phyloP scores from a whole-genome alignment of 2,888 invertebrate species.

The Tetrapedia diversipes region DNA sequence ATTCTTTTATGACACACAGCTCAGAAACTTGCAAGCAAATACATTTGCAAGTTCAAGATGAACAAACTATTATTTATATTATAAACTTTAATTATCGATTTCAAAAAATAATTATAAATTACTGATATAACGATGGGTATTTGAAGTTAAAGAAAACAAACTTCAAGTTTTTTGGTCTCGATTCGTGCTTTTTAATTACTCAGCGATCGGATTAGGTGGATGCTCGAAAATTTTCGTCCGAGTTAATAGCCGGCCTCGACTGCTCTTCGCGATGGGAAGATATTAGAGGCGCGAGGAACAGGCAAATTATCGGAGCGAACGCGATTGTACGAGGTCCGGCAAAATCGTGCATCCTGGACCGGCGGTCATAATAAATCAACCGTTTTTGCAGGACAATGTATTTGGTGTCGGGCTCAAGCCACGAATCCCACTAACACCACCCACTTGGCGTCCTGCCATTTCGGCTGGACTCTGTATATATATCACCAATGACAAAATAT shows the following conservation, averaged over 20 bases:
- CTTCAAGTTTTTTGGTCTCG: neutral
- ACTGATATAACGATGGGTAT: too few species aligned
- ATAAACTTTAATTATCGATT: too few species aligned
- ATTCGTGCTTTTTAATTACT: neutral
- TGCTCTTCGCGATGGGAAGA: constrained; percentile 29
- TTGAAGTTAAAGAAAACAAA: neutral
- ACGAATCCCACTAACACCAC: constrained; percentile 76
- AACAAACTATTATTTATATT: too few species aligned
- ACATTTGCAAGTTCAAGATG: too few species aligned
- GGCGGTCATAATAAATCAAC: constrained; percentile 75
- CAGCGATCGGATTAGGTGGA: neutral
- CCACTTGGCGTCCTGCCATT: constrained; percentile 75
- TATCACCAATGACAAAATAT: constrained; percentile 74
- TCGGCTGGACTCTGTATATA: constrained; percentile 66
- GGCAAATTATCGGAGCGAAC: constrained; percentile 67
- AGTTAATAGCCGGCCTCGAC: constrained; percentile 23
- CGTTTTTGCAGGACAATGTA: constrained; percentile 75
- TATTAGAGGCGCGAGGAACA: constrained; percentile 45
- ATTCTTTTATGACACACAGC: too few species aligned
- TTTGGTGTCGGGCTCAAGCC: constrained; percentile 74
- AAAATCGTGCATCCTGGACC: constrained; percentile 71
- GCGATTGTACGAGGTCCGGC: constrained; percentile 66
- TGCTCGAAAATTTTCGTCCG: constrained; percentile 9
- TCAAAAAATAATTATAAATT: too few species aligned
- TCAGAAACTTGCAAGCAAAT: too few species aligned